A percentile compares a stretch with the other conserved stretches of the same genome.
These are phyloP conservation scores for Melanerpes aurifrons DNA, from an alignment of 2,113 vertebrate genomes.

Conservation along the genomic window DNA sequence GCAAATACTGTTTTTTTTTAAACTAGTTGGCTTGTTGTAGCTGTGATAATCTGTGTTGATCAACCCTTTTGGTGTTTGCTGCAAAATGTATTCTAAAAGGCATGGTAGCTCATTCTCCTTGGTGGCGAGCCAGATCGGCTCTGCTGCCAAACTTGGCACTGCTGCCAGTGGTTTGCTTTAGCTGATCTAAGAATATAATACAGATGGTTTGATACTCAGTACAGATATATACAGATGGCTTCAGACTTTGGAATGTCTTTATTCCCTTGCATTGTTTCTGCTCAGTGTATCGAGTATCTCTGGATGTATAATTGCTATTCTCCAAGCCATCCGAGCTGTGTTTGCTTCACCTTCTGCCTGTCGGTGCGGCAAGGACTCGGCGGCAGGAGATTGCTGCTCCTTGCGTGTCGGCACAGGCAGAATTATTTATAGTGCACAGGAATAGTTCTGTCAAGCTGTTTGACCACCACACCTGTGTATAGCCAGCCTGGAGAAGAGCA, in stretches of 20 bases:
- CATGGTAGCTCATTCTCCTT: conserved; percentile 60
- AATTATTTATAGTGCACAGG: neutral
- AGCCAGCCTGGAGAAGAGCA: neutral
- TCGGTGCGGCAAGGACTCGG: neutral
- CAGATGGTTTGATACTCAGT: conserved; percentile 68
- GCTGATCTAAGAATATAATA: conserved; percentile 70
- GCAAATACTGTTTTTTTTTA: conserved; percentile 55
- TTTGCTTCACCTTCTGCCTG: conserved; percentile 7
- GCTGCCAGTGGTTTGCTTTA: conserved; percentile 71
- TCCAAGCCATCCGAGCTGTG: neutral
- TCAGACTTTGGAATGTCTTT: conserved; percentile 23
- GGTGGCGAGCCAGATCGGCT: conserved; percentile 49
- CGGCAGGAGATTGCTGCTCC: neutral
- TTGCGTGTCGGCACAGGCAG: neutral
- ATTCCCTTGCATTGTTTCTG: conserved; percentile 44
- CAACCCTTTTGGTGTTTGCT: conserved; percentile 73
- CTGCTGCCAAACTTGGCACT: conserved; percentile 70
- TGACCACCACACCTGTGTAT: conserved; percentile 23
- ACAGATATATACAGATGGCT: conserved; percentile 58
- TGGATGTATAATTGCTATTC: neutral
- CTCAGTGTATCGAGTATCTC: conserved; percentile 2
- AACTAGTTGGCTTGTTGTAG: conserved; percentile 65
- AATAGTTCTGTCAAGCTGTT: neutral
- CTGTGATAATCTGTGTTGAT: conserved; percentile 74
- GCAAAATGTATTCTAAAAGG: conserved; percentile 66